Base-by-base conservation (phyloP, 2,113 vertebrate species). In the Grallaria varia region DNA sequence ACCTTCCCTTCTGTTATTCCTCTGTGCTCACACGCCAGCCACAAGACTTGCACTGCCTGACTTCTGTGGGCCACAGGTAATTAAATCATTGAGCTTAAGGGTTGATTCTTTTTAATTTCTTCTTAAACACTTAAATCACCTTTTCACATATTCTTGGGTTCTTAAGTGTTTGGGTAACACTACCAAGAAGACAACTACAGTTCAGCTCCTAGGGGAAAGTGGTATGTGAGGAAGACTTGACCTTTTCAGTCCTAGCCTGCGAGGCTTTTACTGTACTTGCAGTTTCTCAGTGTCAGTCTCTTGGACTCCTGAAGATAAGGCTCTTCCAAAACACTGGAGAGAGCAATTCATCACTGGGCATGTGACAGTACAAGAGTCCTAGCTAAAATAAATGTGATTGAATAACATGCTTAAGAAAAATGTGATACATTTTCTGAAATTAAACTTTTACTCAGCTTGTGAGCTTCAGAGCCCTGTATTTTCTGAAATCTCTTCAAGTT, bases 141-240 rank as follows among this genome's bases (percentile, higher is more conserved):
- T 67, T 49, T 81, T 50, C 7, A 16, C 1, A 1, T 18, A 7
- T 18, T 60, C 15, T 84, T 28, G 14, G 3, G 6, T 78, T 55
- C 5, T 33, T 33, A 33, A 73, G 10, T 27, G 13, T 42, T 87
- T 72, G 15, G 7, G 6, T 53, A 67, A 23, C 12, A 6, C 4
- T 21, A 23, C 28, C 7, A 42, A 66, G 45, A 56, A 11, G 35
- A 7, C 30, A 62, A 10, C 31, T 45, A 20, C 2, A 31, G 10
- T 31, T 77, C 11, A 37, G 22, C 9, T 30, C 0, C 0, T 27
- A 3, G 28, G 18, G 24, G 33, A 14, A 58, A 68, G 37, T 3
- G 11, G 22, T 30, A 4, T 5, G 4, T 45, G 40, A 69, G 22
- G 16, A 58, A 15, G 15, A 16, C 37, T 69, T 37, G 49, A 55